Evolutionary conservation across 2,113 vertebrate species (phyloP), one percentile per base, ranked within the genome.

Genomic region (Antennarius striatus): DNA sequence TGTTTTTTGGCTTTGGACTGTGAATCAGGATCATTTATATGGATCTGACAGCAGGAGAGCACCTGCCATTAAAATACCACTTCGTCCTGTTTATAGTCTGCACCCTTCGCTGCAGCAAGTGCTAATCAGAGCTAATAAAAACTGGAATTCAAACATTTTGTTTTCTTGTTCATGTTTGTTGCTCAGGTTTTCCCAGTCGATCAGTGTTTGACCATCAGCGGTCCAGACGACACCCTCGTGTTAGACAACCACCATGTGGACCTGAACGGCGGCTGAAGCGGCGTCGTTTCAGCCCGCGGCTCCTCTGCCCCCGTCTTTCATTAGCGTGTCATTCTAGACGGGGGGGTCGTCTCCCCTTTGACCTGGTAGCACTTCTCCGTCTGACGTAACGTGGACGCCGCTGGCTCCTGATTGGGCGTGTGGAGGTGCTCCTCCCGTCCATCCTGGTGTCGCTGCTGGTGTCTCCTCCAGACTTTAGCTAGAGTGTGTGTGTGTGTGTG

Each of bases 301-400:
- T 22, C 22, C 22, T 22, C 22, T 22, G 22, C 22, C 22, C 49
- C 69, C 47, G 42, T 13, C 28, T 48, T 32, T 45, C 16, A 36
- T 13, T 48, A 49, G 50, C 53, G 1, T 32, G 48, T 71, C 49
- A 46, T 39, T 11, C 46, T 55, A 55, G 56, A 56, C 52, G 17
- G 61, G 65, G 71, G 73, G 46, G 54, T 73, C 73, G 50, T 47
- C 74, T 81, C 61, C 48, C 63, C 67, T 68, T 54, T 77, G 67
- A 87, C 77, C 66, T 65, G 63, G 51, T 61, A 39, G 9, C 8
- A 47, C 2, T 15, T 15, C 71, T 58, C n/a, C 40, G 17, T 46
- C 32, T 71, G 43, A 71, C 48, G 51, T 70, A 48, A 68, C 64
- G 0, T 32, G 54, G 46, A 56, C 60, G 22, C 72, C 64, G 71